Evolutionary conservation across 2,888 invertebrate genomes (phyloP).

Genomic region (Phanerotoma sp.): DNA sequence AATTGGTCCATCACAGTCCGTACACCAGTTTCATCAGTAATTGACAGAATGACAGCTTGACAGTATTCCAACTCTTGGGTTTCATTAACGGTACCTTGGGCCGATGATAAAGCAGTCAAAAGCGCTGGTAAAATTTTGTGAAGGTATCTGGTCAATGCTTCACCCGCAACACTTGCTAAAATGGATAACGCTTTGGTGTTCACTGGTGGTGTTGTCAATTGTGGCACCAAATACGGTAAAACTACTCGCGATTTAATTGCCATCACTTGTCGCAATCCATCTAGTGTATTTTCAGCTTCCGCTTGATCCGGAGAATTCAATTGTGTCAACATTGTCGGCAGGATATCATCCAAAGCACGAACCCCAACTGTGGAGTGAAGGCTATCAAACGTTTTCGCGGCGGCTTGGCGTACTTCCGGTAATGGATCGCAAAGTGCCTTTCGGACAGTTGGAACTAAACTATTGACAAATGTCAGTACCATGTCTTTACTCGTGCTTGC

Average conservation of each 20-base stretch:
- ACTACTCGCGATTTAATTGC: conserved; percentile 94
- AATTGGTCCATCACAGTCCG: conserved; percentile 85
- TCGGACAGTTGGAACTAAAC: conserved; percentile 90
- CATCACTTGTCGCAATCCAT: conserved; percentile 97
- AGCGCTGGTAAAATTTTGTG: conserved; percentile 91
- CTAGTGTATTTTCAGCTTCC: conserved; percentile 86
- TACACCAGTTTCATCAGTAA: conserved; percentile 84
- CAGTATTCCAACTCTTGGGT: conserved; percentile 85
- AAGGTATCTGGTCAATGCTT: conserved; percentile 86
- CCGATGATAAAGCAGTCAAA: conserved; percentile 71
- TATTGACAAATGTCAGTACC: conserved; percentile 87
- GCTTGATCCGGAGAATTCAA: conserved; percentile 77
- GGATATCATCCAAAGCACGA: conserved; percentile 93
- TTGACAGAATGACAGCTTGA: conserved; percentile 88
- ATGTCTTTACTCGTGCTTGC: conserved; percentile 93
- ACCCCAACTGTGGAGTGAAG: conserved; percentile 92
- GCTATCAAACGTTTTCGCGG: conserved; percentile 95
- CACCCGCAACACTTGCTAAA: conserved; percentile 92
- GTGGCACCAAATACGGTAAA: conserved; percentile 93
- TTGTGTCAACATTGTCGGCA: conserved; percentile 85
- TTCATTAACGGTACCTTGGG: conserved; percentile 68
- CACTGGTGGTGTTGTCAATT: conserved; percentile 84
- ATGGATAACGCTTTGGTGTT: conserved; percentile 94
- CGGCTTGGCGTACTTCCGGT: conserved; percentile 90
- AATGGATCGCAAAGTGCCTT: conserved; percentile 92